phyloP scores from a whole-genome alignment of 2,113 vertebrate species.

The Tricholaema leucomelas region DNA sequence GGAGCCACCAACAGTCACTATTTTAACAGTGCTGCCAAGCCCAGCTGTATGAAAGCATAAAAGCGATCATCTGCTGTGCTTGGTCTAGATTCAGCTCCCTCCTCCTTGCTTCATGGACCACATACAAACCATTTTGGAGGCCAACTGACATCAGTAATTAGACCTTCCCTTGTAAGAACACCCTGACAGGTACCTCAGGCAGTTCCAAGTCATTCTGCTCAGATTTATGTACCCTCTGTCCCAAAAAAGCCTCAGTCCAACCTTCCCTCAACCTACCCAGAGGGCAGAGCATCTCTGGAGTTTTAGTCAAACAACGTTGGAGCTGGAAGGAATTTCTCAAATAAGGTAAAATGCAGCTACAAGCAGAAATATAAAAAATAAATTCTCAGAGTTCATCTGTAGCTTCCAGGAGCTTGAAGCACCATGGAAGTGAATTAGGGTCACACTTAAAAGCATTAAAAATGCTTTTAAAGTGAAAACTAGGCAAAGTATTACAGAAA shows the following conservation, averaged over 20 bases:
- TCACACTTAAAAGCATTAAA: not conserved
- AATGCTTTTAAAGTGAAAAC: not conserved
- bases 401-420: not conserved
- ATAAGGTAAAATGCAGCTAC: not conserved
- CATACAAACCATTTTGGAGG: not conserved
- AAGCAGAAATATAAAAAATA: not conserved
- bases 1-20: not conserved
- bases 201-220: not conserved
- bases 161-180: conserved; percentile 2
- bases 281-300: conserved; percentile 17
- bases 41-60: conserved; percentile 1
- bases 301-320: not conserved
- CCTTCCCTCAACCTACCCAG: conserved; percentile 47
- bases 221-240: conserved; percentile 50
- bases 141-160: conserved; percentile 55
- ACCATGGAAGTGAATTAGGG: not conserved
- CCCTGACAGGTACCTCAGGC: conserved; percentile 60
- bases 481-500: not conserved
- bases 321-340: not conserved
- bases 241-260: conserved; percentile 14
- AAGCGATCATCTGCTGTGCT: not conserved
- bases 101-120: not conserved
- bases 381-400: not conserved
- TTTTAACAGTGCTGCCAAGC: not conserved
- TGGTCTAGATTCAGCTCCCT: conserved; percentile 31